phyloP scores from a whole-genome alignment of 2,113 vertebrate species.

The Zapornia atra region DNA sequence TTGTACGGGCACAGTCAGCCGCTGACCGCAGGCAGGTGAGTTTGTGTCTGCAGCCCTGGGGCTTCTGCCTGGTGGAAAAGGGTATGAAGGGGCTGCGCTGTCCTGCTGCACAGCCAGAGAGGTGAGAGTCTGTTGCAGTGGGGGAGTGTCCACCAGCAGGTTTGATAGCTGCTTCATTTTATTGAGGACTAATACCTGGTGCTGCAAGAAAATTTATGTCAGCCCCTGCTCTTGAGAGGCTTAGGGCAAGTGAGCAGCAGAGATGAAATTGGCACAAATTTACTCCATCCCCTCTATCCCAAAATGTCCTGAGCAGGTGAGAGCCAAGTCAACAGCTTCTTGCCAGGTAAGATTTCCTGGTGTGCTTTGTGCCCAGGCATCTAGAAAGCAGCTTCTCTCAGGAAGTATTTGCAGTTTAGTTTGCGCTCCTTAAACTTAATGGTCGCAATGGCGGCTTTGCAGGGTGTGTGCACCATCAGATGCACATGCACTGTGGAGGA shows the following conservation, averaged over 20 bases:
- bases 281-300: background rate
- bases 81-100: rapidly evolving
- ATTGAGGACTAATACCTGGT: background rate
- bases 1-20: rapidly evolving
- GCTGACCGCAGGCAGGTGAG: background rate
- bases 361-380: background rate
- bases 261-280: background rate
- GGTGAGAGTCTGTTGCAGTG: rapidly evolving
- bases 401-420: background rate
- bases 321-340: background rate
- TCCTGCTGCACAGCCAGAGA: background rate
- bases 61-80: background rate
- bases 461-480: rapidly evolving
- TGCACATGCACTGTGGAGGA: background rate
- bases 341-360: background rate
- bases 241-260: background rate
- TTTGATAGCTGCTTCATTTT: background rate
- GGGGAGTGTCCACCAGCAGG: rapidly evolving
- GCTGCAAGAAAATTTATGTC: background rate
- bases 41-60: background rate
- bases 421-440: background rate
- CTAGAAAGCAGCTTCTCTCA: background rate
- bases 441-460: background rate
- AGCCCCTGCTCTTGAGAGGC: background rate
- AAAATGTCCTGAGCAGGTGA: background rate